Evolutionary conservation across 1,140 invertebrate genomes (phyloP), one percentile per base, ranked within the genome.

Genomic region (Liolophura sinensis): DNA sequence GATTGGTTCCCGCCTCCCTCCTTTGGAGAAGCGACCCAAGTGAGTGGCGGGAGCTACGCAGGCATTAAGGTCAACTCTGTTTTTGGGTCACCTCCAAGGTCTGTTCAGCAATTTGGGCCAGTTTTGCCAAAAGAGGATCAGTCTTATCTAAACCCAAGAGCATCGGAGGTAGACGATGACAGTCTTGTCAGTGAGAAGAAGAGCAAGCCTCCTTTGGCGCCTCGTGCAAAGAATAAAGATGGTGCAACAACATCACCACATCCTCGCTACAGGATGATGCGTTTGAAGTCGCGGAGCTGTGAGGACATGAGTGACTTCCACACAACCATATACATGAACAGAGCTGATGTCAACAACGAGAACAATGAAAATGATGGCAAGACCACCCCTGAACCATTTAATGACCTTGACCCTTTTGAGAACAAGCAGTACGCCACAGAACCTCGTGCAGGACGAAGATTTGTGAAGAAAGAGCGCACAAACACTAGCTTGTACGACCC

Each of bases 251-350:
- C 46, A 40, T 47, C 68, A 14, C 49, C 49, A 15, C 18, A 27
- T 40, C 51, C 25, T 59, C 20, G 49, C 49, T 25, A 68, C 15
- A 60, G 73, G 16, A 51, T 57, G 11, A 67, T 72, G 40, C 71
- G 75, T 57, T 60, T 78, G 20, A 69, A 74, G 27, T 79, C 80
- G 1, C 72, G 71, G 12, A 80, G 78, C 64, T 82, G 80, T 71
- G 78, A 82, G 65, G 76, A 78, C 62, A 62, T 80, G 15, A 76
- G 74, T 64, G 72, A 74, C 61, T 73, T 78, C 56, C 71, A 77
- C 64, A 72, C 69, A 56, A 60, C 64, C n/a, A 51, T 65, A 12
- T 58, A 69, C 15, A 52, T 65, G 1, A 60, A 61, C 27, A 51
- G 55, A 15, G 22, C 49, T 27, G 16, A 24, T 14, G 52, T n/a